A percentile compares a stretch with the other conserved stretches of the same genome.
These are phyloP conservation scores for Peromyscus leucopus DNA, from an alignment of 2,113 vertebrate species.

Conservation along the genomic window DNA sequence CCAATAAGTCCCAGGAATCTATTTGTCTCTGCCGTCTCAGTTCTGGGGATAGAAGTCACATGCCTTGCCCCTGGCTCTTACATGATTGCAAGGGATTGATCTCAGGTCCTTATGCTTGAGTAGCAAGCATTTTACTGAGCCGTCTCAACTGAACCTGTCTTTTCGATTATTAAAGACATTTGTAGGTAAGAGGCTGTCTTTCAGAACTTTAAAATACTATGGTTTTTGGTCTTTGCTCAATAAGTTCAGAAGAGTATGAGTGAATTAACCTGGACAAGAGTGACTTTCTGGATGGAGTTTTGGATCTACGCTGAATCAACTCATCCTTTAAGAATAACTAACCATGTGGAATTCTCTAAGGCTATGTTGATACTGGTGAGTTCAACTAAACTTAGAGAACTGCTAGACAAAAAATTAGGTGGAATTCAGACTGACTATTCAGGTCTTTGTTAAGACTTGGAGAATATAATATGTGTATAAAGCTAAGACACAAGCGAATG, in stretches of 20 bases:
- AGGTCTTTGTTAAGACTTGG: conserved; percentile 13
- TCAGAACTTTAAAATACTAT: background rate
- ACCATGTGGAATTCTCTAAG: conserved; percentile 2
- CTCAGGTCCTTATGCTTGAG: background rate
- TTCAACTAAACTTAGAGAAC: background rate
- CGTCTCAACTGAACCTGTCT: background rate
- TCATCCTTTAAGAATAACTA: background rate
- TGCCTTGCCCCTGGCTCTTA: background rate
- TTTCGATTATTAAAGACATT: conserved; percentile 33
- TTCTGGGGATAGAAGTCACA: background rate
- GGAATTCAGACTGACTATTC: background rate
- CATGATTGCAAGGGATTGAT: too few species aligned
- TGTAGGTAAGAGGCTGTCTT: background rate
- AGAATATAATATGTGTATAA: background rate
- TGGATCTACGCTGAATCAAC: background rate
- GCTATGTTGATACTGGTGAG: background rate
- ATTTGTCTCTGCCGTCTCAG: background rate
- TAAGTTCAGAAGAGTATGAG: background rate
- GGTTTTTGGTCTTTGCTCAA: background rate
- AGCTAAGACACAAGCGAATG: background rate
- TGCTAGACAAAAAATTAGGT: conserved; percentile 12
- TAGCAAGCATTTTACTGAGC: background rate
- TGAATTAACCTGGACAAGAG: background rate
- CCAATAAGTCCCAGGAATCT: too few species aligned
- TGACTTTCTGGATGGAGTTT: background rate